A percentile compares a stretch with the other conserved stretches of the same genome.
These are phyloP conservation scores for Ciconia nigra DNA, from an alignment of 2,797 vertebrate species.

Conservation along the genomic window DNA sequence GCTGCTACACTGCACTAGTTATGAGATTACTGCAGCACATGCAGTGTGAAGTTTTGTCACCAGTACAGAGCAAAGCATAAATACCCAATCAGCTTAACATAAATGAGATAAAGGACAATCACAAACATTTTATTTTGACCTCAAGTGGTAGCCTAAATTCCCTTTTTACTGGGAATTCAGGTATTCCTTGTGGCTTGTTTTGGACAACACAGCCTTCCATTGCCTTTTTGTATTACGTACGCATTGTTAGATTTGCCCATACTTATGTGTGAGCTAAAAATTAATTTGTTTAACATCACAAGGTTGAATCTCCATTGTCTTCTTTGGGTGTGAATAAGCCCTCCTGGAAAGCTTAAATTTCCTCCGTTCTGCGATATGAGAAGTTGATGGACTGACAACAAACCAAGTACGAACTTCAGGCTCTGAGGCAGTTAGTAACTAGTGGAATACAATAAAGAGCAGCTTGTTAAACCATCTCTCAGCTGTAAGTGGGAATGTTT, in stretches of 20 bases:
- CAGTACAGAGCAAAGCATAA: not conserved
- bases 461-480: not conserved
- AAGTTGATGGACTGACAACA: not conserved
- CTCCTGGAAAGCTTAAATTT: not conserved
- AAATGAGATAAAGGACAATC: not conserved
- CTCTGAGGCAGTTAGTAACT: not conserved
- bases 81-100: not conserved
- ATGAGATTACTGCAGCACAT: not conserved
- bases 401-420: not conserved
- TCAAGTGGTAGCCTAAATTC: not conserved
- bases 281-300: not conserved
- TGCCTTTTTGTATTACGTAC: not conserved
- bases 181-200: not conserved
- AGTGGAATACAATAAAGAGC: not conserved
- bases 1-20: not conserved
- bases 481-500: not conserved
- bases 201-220: not conserved
- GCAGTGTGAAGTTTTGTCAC: not conserved
- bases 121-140: not conserved
- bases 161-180: not conserved
- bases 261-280: not conserved
- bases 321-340: not conserved
- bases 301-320: not conserved
- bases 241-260: not conserved
- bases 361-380: fast-evolving